Evolutionary conservation across 2,113 vertebrate genomes (phyloP).

Genomic region (Mirounga angustirostris): DNA sequence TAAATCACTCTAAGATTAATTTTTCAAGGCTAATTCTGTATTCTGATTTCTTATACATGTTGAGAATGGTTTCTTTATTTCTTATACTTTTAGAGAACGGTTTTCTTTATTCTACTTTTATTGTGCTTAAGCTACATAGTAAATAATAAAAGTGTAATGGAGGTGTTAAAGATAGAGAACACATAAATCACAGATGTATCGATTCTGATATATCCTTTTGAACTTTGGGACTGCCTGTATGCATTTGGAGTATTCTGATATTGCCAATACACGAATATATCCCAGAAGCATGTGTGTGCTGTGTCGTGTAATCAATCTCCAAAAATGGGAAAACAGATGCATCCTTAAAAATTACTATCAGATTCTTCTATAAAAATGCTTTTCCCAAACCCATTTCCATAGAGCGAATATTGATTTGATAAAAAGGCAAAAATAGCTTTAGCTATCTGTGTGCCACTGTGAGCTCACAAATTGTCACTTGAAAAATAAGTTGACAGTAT

Average conservation of each 20-base stretch:
- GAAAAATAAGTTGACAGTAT: constrained; percentile 27
- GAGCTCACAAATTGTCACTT: constrained; percentile 8
- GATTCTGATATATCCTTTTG: not conserved
- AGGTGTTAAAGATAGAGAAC: not conserved
- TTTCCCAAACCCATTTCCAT: not conserved
- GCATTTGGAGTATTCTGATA: not conserved
- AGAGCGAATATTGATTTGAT: not conserved
- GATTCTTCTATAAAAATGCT: not conserved
- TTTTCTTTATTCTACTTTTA: not conserved
- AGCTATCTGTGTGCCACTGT: not conserved
- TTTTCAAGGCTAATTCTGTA: not conserved
- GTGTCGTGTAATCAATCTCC: not conserved
- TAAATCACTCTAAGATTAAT: not conserved
- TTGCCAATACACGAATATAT: not conserved
- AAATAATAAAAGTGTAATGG: not conserved
- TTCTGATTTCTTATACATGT: not conserved
- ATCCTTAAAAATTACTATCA: not conserved
- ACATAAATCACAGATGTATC: not conserved
- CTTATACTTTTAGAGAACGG: not conserved
- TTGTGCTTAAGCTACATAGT: not conserved
- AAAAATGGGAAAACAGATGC: not conserved
- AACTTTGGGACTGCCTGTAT: not conserved
- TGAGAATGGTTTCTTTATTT: not conserved
- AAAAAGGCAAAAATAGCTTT: not conserved
- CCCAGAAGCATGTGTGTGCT: not conserved